These are phyloP conservation scores for Helarctos malayanus DNA, from an alignment of 2,797 vertebrate species.

Conservation along the genomic window DNA sequence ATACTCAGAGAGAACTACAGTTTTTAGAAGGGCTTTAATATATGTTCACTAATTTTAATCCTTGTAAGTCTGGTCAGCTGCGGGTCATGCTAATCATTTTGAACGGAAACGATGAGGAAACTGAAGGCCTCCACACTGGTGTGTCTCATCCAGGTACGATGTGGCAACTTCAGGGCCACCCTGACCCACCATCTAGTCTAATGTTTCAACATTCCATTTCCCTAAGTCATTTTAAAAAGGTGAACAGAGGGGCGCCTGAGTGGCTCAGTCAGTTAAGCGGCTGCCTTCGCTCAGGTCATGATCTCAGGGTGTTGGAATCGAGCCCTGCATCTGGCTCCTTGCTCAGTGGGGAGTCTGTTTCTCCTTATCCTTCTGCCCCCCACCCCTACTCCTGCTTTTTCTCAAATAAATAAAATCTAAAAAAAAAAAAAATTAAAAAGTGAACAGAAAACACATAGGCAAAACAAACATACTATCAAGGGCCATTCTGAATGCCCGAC, in stretches of 20 bases:
- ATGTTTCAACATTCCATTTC: neutral
- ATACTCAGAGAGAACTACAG: neutral
- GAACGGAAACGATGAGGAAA: neutral
- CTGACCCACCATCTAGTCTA: neutral
- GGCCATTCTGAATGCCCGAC: neutral
- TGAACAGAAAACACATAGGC: neutral
- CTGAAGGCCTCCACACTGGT: neutral
- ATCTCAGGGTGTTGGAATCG: neutral
- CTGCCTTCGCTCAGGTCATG: neutral
- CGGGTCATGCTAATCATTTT: neutral
- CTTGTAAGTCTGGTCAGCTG: neutral
- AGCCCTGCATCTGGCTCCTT: neutral
- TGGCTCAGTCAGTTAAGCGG: neutral
- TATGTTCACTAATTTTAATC: neutral
- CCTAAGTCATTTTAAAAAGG: neutral
- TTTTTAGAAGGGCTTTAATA: conserved; percentile 34
- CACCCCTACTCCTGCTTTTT: neutral
- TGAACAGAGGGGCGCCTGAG: neutral
- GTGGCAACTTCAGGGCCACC: neutral
- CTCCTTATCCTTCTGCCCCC: neutral
- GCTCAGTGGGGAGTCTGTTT: neutral
- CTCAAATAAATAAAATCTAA: neutral
- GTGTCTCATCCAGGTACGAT: neutral
- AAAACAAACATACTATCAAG: neutral
- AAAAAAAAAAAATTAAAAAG: neutral